Conservation (phyloP, 2,888 invertebrate genomes). For the Rotaria sp. region DNA sequence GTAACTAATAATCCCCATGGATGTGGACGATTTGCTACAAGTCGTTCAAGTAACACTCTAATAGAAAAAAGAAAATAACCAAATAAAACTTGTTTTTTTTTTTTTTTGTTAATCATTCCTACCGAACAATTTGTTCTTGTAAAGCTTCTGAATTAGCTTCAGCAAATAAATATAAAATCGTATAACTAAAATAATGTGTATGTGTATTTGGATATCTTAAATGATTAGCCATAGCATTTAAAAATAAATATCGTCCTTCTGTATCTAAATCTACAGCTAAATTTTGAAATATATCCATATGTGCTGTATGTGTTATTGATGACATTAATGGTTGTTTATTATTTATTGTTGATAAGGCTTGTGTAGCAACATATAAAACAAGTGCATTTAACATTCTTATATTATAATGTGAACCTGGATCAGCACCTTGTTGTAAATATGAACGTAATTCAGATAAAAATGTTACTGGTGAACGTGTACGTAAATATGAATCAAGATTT, state of each 20-base stretch:
- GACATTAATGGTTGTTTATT: conserved; percentile 88
- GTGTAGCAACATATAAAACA: conserved; percentile 91
- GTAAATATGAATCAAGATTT: conserved; percentile 89
- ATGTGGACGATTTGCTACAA: conserved; percentile 95
- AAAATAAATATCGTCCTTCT: conserved; percentile 71
- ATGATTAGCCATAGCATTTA: conserved; percentile 97
- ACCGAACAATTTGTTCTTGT: conserved; percentile 87
- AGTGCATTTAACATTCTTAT: conserved; percentile 77
- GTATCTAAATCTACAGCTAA: conserved; percentile 93
- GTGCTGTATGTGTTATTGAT: conserved; percentile 94
- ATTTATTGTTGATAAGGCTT: conserved; percentile 83
- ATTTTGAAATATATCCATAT: conserved; percentile 99
- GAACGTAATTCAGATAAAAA: conserved; percentile 79
- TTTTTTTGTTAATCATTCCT: not conserved
- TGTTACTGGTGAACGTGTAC: conserved; percentile 84
- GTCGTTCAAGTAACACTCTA: conserved; percentile 82
- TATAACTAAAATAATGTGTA: conserved; percentile 98
- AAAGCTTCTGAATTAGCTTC: conserved; percentile 94
- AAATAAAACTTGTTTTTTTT: too few species aligned
- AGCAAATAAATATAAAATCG: conserved; percentile 87
- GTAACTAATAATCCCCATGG: conserved; percentile 98
- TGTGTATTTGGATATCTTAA: conserved; percentile 97
- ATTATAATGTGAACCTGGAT: conserved; percentile 36
- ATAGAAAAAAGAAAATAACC: conserved; percentile 30
- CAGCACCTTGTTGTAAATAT: conserved; percentile 64